Evolutionary conservation across 2,113 vertebrate genomes (phyloP), one percentile per base, ranked within the genome.

Genomic region (Tautogolabrus adspersus): DNA sequence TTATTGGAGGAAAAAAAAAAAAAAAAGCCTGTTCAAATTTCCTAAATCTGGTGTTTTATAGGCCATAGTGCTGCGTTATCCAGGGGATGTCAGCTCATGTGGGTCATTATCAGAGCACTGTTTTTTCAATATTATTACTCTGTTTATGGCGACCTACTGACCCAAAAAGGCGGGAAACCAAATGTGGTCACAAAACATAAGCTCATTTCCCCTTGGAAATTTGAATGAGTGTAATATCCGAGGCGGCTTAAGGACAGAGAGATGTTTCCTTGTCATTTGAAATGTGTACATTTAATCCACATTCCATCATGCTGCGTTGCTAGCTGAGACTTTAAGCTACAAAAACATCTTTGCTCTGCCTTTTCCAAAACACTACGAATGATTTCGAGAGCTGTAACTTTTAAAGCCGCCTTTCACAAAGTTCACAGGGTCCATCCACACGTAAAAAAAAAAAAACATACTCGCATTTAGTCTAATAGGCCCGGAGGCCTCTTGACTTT

Each of bases 401-500:
- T 81, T 34, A 76, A 84, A 66, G 67, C 79, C 44, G 71, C 65
- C 54, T 85, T 74, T 77, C 65, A 21, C 60, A 84, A 83, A 88
- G 91, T 92, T 93, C 91, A 93, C 81, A 75, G 91, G 92, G 91
- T 92, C 81, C 87, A 79, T 83, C 68, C 68, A 26, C 80, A 80
- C 84, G 79, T 83, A 77, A 76, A 72, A 72, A 63, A 72, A 63
- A 34, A 34, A 83, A 87, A 86, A 90, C 83, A 85, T 67, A 87
- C 88, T 89, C 88, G 84, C 89, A 85, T 94, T 90, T 91, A 93
- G 87, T 81, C 89, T 93, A 93, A 94, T 93, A 92, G 89, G 92
- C 91, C 93, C 72, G 78, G 81, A 92, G 89, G 89, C 92, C 91
- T 93, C 93, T 92, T 93, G 91, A 91, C 92, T 93, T 92, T 91